Evolutionary conservation across 2,888 invertebrate genomes (phyloP), one percentile per base, ranked within the genome.

Genomic region (Drosophila imparisetae): DNA sequence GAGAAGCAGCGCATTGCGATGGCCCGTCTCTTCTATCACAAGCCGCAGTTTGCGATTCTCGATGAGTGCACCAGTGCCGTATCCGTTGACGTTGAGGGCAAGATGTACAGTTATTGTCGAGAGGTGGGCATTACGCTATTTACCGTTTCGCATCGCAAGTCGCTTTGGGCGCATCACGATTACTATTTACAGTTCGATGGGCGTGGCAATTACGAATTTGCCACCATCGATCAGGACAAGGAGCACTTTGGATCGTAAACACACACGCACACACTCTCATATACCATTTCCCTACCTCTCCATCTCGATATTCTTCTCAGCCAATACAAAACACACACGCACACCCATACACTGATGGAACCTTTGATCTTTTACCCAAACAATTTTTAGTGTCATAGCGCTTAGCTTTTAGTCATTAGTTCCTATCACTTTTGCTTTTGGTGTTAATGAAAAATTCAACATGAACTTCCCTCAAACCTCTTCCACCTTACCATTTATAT

Each of bases 61-160:
- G 99, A 99, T 91, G 99, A 99, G 93, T 99, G 99, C 92, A 99
- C 99, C 1, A 98, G 98, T 92, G 99, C 99, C 0, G 99, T 99
- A 0, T 98, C 98, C 57, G 98, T 99, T 0, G 99, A 99, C 92
- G 99, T 99, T 0, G 99, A 99, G 92, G 98, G 98, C 34, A 96
- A 96, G 80, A 99, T 99, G 97, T 99, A 99, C 92, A 96, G 96
- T 84, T 98, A 98, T 93, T 98, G 98, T 91, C 94, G 97, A 86
- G 95, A 97, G 94, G 96, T 95, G 75, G 91, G 92, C 66, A 99
- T 99, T 91, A 98, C 99, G 0, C 94, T 99, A 38, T 98, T 99
- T 93, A 99, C 99, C 1, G 99, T 99, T 34, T 98, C 98, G 0
- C 99, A 99, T 93, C 95, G 99, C 81, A 97, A 98, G 92, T 98